Evolutionary conservation across 2,113 vertebrate species (phyloP).

Genomic region (Clupea harengus): DNA sequence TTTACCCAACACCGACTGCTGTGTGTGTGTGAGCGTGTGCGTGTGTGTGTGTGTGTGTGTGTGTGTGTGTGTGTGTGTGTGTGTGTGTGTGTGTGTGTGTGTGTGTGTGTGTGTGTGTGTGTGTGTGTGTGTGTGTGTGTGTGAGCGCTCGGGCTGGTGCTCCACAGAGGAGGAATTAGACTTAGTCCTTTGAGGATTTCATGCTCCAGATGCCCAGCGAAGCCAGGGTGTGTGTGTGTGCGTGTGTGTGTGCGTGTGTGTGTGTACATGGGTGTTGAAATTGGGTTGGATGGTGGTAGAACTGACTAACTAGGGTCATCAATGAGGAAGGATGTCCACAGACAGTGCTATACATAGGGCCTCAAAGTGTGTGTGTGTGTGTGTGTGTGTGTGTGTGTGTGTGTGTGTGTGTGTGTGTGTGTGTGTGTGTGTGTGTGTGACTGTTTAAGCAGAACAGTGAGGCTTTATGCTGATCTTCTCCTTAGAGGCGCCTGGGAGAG

Average conservation of each 20-base stretch:
- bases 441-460: neutral
- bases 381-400: neutral
- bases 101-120: neutral
- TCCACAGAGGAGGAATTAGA: neutral
- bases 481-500: neutral
- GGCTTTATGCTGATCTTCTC: neutral
- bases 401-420: too few species aligned
- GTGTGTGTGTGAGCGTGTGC: neutral
- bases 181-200: conserved; percentile 4
- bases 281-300: neutral
- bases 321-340: neutral
- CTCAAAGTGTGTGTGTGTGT: neutral
- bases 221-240: neutral
- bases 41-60: too few species aligned
- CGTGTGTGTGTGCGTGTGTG: neutral
- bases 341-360: neutral
- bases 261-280: neutral
- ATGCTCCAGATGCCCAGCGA: neutral
- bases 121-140: too few species aligned
- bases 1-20: neutral
- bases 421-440: too few species aligned
- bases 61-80: too few species aligned
- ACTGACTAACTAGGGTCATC: neutral
- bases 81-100: neutral
- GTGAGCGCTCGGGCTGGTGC: neutral